phyloP scores from a whole-genome alignment of 2,113 vertebrate species.

The Ia io region DNA sequence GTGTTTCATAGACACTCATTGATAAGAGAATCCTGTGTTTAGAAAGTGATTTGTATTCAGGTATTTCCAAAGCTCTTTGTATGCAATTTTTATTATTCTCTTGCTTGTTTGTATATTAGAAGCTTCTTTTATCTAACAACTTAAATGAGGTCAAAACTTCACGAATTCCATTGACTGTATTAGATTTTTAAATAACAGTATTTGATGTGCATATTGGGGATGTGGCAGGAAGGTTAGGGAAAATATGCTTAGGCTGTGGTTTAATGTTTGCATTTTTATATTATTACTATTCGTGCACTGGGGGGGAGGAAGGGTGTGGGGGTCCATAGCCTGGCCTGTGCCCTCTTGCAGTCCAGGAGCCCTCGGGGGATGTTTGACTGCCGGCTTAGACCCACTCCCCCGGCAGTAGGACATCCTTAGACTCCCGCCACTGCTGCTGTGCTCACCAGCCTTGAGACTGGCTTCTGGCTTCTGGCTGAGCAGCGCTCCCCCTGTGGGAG shows the following conservation, averaged over 20 bases:
- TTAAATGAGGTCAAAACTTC: slow-evolving; percentile 60
- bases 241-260: neutral
- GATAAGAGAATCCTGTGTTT: slow-evolving; percentile 40
- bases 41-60: slow-evolving; percentile 55
- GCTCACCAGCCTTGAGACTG: too few relatives aligned
- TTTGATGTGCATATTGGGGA: neutral
- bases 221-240: neutral
- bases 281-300: neutral
- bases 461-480: too few relatives aligned
- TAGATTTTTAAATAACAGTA: neutral
- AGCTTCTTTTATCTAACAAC: slow-evolving; percentile 27
- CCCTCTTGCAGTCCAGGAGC: too few relatives aligned
- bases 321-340: too few relatives aligned
- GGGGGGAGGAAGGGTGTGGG: too few relatives aligned
- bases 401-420: too few relatives aligned
- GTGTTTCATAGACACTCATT: slow-evolving; percentile 52
- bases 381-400: too few relatives aligned
- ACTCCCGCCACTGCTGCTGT: too few relatives aligned
- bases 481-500: too few relatives aligned
- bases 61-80: slow-evolving; percentile 24
- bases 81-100: neutral
- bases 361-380: too few relatives aligned
- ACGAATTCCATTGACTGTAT: neutral
- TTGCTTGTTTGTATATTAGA: slow-evolving; percentile 37
- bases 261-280: neutral